Evolutionary conservation across 2,888 invertebrate genomes (phyloP).

Genomic region (Coleophora deauratella): DNA sequence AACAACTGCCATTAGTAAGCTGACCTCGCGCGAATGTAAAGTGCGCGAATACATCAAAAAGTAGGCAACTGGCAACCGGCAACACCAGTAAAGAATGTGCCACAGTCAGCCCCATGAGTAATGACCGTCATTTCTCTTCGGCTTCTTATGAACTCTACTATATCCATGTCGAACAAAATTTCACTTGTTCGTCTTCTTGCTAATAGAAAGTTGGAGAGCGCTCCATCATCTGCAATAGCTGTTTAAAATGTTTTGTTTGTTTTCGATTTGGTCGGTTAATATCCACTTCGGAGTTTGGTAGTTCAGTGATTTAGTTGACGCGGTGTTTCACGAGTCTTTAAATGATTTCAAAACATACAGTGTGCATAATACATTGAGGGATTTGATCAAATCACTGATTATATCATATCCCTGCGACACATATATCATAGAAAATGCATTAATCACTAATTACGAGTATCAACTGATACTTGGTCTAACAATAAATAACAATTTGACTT

Average conservation of each 20-base stretch:
- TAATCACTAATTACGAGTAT: too few relatives aligned
- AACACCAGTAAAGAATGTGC: slow-evolving; percentile 36
- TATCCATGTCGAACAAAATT: slow-evolving; percentile 58
- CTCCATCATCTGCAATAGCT: background rate
- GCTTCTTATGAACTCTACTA: slow-evolving; percentile 59
- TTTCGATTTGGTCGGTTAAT: too few relatives aligned
- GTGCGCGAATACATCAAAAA: slow-evolving; percentile 25
- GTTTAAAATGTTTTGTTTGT: slow-evolving; percentile 4
- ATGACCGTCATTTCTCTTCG: slow-evolving; percentile 50
- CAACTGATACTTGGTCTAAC: too few relatives aligned
- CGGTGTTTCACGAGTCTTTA: too few relatives aligned
- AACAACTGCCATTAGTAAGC: slow-evolving; percentile 42
- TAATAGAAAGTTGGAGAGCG: slow-evolving; percentile 30
- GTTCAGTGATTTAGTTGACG: too few relatives aligned
- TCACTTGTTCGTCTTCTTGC: slow-evolving; percentile 41
- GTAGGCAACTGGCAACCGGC: slow-evolving; percentile 13
- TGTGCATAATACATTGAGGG: too few relatives aligned
- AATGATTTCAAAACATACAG: too few relatives aligned
- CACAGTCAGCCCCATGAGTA: slow-evolving; percentile 48
- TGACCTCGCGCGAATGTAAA: slow-evolving; percentile 45
- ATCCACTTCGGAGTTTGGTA: too few relatives aligned
- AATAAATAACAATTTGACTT: too few relatives aligned
- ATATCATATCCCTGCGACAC: too few relatives aligned
- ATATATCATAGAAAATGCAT: too few relatives aligned
- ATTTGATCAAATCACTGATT: too few relatives aligned